Evolutionary conservation across 2,888 invertebrate genomes (phyloP), one percentile per base, ranked within the genome.

Genomic region (Gymnoscelis rufifasciata): DNA sequence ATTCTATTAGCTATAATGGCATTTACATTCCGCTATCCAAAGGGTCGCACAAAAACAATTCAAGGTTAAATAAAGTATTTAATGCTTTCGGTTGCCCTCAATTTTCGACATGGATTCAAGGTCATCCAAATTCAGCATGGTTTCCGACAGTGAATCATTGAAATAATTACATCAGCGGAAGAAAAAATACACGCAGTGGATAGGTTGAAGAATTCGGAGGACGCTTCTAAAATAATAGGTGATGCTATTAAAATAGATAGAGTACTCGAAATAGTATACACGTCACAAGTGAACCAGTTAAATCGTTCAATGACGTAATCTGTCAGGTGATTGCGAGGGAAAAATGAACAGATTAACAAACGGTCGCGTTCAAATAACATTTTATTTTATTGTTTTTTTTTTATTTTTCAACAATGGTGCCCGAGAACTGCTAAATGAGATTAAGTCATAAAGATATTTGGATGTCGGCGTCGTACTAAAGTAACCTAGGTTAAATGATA

Each of bases 161-260:
- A 46, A 26, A 47, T 27, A 44, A 57, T 70, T 66, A 66, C 60
- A 61, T 66, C 66, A 71, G 51, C 49, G 49, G 43, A 52, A 57
- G 50, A 52, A 51, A 59, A 57, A 63, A 64, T 62, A 64, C 60
- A 57, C 54, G 56, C 66, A 52, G 53, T 57, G 60, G 57, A 66
- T 59, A 60, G 56, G 54, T 60, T 53, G 62, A 76, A 76, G 71
- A 75, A 78, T 78, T 79, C 65, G 62, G 68, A 66, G 65, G 74
- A 74, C 73, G 68, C 60, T 73, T 73, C 74, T 59, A 71, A 82
- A 83, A 86, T 83, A 82, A 80, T 76, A 66, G 74, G 64, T 74
- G 79, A 74, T 69, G 77, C 67, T 80, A 76, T 82, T 79, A 71
- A 76, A 79, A 78, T 72, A 73, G 70, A 65, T 61, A 65, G 68